Base-by-base conservation (phyloP, 1,140 invertebrate genomes). In the Danaus plexippus region DNA sequence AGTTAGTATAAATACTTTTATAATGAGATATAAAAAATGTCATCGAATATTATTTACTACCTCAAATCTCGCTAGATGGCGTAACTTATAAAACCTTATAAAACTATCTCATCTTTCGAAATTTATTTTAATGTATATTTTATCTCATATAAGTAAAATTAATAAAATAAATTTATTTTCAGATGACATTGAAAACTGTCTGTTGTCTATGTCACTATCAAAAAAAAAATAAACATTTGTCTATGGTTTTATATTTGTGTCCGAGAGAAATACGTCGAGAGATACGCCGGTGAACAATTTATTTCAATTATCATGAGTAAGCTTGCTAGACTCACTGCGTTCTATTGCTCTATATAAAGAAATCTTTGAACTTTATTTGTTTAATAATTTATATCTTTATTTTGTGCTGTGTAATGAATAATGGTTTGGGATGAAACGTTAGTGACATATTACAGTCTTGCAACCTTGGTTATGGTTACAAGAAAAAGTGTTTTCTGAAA, bases 401-500 rank as follows among this genome's bases (percentile, higher is more conserved):
- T 63, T 52, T 72, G 75, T 82, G 71, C 58, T 62, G 76, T 76
- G 73, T 66, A 71, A 62, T 73, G 68, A 83, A 84, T 84, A 85
- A 87, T 87, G 84, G 66, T 79, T 82, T 75, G 73, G 69, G 72
- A 79, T 84, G 75, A 78, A 79, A 82, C 80, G 67, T 77, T 78
- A 82, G 82, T 87, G 86, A 87, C 85, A 83, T 85, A 80, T 32
- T 7, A 32, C 77, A 76, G 75, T 71, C 71, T 78, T 77, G 71
- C 83, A 87, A 80, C 85, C 85, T 87, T 87, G 85, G 78, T 78
- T 87, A 85, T 87, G 85, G 83, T 87, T 83, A 86, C 76, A 72
- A 87, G 80, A 86, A 87, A 87, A 87, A 85, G 80, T 85, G 82
- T 88, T 83, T 83, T 83, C 85, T 85, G 81, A 84, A 82, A 82